Conservation (phyloP, 2,797 vertebrate species). For the Manis pentadactyla region DNA sequence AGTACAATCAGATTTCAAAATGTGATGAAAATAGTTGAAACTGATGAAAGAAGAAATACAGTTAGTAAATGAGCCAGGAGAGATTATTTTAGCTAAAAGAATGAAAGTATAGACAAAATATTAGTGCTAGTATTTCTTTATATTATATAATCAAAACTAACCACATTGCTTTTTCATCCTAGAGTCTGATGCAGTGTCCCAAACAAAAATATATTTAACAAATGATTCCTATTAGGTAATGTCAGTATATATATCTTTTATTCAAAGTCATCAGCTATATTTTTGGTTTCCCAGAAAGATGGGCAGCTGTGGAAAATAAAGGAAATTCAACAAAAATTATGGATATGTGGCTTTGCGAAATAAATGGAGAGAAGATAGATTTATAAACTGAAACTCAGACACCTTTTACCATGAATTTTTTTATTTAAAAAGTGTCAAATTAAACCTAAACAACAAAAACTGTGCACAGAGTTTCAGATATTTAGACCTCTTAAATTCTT, state of each 20-base stretch:
- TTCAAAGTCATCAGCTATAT: background rate
- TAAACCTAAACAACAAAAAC: background rate
- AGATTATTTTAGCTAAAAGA: background rate
- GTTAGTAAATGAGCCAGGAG: background rate
- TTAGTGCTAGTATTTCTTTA: background rate
- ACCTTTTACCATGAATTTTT: background rate
- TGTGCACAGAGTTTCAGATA: background rate
- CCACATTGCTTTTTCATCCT: background rate
- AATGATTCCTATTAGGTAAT: background rate
- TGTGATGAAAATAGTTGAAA: background rate
- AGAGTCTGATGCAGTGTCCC: background rate
- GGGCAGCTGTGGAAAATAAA: background rate
- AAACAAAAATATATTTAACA: background rate
- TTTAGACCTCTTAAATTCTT: background rate
- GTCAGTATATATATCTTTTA: background rate
- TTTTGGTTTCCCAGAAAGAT: background rate
- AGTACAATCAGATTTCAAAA: background rate
- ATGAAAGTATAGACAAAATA: background rate
- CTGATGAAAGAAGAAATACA: background rate
- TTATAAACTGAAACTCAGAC: background rate
- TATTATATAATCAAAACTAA: background rate
- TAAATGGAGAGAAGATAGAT: background rate
- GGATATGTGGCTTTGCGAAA: background rate
- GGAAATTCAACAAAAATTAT: background rate
- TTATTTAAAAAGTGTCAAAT: background rate